Base-by-base conservation (phyloP, 2,113 vertebrate genomes). In the Todiramphus saurophagus region DNA sequence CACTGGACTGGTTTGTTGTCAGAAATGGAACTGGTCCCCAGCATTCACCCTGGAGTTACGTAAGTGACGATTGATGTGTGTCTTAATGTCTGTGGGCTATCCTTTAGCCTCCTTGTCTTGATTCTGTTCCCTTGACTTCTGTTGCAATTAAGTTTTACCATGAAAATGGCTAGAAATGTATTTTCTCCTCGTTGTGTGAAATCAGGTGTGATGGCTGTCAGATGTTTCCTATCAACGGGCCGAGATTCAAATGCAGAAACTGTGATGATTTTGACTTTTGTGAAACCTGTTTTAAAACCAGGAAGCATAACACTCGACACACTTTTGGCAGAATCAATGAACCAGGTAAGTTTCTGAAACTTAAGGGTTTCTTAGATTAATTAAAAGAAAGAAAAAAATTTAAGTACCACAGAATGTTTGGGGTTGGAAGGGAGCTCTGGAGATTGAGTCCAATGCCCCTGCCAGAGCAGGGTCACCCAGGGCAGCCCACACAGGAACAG, bases 221-320 rank as follows among this genome's bases (percentile, higher is more conserved):
- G 94, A 99, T 99, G 98, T 99, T 99, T 97, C 99, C 99, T 25
- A 99, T 99, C 94, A 99, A 99, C 43, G 99, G 99, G 11, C 98
- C 99, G 77, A 97, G 99, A 90, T 99, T 99, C 98, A 99, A 99
- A 96, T 99, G 99, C 95, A 98, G 99, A 87, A 99, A 99, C 90
- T 99, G 99, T 78, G 99, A 99, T 51, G 99, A 99, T 97, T 99
- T 99, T 96, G 99, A 99, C 95, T 99, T 99, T 56, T 99, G 99
- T 90, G 99, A 99, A 96, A 99, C 98, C 8, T 99, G 99, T 95
- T 99, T 99, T 96, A 99, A 99, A 97, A 99, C 98, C 10, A 98
- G 99, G 80, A 99, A 99, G 78, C 99, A 99, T 95, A 99, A 99
- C 89, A 98, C 97, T 35, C 98, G 99, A 39, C 99, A 99, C 91